These are phyloP conservation scores for Capreolus pygargus DNA, from an alignment of 2,113 vertebrate species.

Conservation along the genomic window DNA sequence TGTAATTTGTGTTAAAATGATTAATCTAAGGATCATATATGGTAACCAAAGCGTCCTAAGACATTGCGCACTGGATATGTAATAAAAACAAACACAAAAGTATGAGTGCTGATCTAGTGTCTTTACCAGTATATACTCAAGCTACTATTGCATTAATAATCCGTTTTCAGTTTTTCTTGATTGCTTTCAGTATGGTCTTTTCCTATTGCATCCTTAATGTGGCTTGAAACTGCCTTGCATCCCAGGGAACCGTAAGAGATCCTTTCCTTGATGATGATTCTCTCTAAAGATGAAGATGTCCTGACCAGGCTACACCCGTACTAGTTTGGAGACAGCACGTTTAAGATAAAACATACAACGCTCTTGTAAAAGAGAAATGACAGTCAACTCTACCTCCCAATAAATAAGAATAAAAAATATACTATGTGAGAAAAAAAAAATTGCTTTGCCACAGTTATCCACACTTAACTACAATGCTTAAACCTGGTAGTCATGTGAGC, in stretches of 20 bases:
- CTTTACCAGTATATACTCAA: neutral
- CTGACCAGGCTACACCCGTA: neutral
- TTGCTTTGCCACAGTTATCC: neutral
- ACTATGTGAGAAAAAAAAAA: neutral
- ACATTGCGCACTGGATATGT: neutral
- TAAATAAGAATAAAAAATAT: neutral
- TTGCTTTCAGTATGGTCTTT: neutral
- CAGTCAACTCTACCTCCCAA: neutral
- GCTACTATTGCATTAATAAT: neutral
- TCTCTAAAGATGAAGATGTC: neutral
- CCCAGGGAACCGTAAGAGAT: neutral
- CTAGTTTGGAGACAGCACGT: neutral
- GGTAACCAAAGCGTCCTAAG: neutral
- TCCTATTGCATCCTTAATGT: neutral
- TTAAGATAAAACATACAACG: neutral
- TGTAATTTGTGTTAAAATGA: neutral
- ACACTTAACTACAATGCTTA: neutral
- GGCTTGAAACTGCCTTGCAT: neutral
- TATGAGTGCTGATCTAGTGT: neutral
- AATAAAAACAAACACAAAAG: neutral
- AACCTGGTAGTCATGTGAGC: neutral
- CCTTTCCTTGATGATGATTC: neutral
- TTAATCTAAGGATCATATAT: neutral
- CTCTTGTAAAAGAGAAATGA: neutral
- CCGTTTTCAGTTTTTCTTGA: neutral